These are phyloP conservation scores for Dioctria linearis DNA, from an alignment of 2,888 invertebrate species.

Conservation along the genomic window DNA sequence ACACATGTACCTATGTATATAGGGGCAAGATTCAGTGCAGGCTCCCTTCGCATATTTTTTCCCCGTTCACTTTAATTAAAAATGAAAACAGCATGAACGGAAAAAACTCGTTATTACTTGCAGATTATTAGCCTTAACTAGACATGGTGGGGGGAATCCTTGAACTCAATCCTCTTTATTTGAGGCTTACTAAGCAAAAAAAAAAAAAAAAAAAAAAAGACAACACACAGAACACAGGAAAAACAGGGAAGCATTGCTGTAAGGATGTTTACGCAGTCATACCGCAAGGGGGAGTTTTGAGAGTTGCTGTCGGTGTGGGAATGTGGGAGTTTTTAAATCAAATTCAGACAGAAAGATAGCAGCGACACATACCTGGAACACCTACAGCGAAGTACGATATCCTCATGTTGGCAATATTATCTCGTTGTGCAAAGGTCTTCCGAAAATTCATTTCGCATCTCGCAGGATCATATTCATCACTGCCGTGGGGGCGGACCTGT, in stretches of 20 bases:
- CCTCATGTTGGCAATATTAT: slow-evolving; percentile 50
- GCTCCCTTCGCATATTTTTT: slow-evolving; percentile 27
- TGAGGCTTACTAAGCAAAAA: slow-evolving; percentile 17
- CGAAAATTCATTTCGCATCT: slow-evolving; percentile 49
- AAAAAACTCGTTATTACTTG: slow-evolving; percentile 35
- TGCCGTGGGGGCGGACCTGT: slow-evolving; percentile 13
- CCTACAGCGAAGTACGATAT: slow-evolving; percentile 33
- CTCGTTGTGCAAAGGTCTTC: slow-evolving; percentile 35
- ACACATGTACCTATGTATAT: background rate
- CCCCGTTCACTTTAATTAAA: slow-evolving; percentile 34
- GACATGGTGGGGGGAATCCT: background rate
- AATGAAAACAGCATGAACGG: slow-evolving; percentile 39
- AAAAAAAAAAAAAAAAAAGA: background rate
- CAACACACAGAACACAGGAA: background rate
- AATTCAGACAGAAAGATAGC: slow-evolving; percentile 19
- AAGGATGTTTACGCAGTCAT: slow-evolving; percentile 16
- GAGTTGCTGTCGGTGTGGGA: background rate
- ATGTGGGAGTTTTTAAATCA: background rate
- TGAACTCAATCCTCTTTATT: background rate
- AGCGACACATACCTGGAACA: slow-evolving; percentile 30
- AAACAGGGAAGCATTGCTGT: background rate
- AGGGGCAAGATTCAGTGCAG: background rate
- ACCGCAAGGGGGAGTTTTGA: slow-evolving; percentile 1
- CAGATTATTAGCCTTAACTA: slow-evolving; percentile 26
- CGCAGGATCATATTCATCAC: slow-evolving; percentile 22